phyloP scores from a whole-genome alignment of 2,113 vertebrate genomes.

The Tichodroma muraria region DNA sequence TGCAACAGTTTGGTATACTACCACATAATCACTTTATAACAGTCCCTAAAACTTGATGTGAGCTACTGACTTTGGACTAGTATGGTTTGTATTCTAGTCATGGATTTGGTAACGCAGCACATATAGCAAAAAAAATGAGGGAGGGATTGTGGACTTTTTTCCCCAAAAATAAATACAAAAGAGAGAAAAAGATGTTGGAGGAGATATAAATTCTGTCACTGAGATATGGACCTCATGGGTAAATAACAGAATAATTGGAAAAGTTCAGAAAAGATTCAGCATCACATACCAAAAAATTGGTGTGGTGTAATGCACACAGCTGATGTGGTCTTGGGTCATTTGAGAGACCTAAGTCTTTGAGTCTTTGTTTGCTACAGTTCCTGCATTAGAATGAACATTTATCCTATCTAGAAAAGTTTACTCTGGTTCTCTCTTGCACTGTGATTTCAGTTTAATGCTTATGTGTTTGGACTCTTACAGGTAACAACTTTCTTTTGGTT shows the following conservation, averaged over 20 bases:
- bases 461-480: fast-evolving
- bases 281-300: not conserved
- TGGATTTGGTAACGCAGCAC: not conserved
- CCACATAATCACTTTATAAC: not conserved
- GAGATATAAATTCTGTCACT: not conserved
- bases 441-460: not conserved
- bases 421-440: not conserved
- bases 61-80: not conserved
- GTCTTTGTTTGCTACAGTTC: not conserved
- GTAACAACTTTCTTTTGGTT: not conserved
- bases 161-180: not conserved
- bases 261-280: not conserved
- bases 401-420: not conserved
- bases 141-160: not conserved
- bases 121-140: not conserved
- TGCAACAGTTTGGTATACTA: not conserved
- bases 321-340: not conserved
- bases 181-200: not conserved
- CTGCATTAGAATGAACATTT: not conserved
- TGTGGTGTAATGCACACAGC: not conserved
- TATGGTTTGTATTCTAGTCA: not conserved
- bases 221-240: not conserved
- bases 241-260: not conserved
- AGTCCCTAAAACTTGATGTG: not conserved
- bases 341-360: too few species aligned